These are phyloP conservation scores for Sycobia sp. DNA, from an alignment of 1,140 invertebrate species.

Conservation along the genomic window DNA sequence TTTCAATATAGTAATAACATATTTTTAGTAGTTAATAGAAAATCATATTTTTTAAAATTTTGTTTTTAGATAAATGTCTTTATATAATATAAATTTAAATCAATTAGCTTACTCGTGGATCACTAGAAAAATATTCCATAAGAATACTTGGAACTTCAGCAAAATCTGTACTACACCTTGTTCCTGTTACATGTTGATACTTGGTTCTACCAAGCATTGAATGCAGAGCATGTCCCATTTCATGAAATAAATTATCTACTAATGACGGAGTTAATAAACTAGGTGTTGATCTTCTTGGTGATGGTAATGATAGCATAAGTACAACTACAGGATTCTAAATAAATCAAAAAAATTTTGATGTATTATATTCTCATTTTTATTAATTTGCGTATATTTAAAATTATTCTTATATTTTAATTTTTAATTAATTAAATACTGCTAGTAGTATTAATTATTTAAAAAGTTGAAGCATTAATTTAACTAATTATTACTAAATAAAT, in stretches of 20 bases:
- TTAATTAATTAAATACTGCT: too few relatives aligned
- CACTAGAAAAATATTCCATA: constrained; percentile 97
- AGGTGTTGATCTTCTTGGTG: constrained; percentile 75
- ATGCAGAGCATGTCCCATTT: constrained; percentile 99
- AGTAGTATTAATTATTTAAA: too few relatives aligned
- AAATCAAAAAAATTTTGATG: constrained; percentile 32
- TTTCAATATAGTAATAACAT: too few relatives aligned
- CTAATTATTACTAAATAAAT: too few relatives aligned
- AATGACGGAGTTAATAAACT: constrained; percentile 81
- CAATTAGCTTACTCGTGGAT: constrained; percentile 73
- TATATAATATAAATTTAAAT: background rate
- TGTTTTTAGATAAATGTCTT: too few relatives aligned
- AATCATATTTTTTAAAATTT: too few relatives aligned
- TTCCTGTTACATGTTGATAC: constrained; percentile 97
- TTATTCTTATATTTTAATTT: too few relatives aligned
- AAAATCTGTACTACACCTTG: constrained; percentile 95
- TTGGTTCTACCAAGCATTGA: constrained; percentile 95
- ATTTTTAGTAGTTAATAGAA: constrained; percentile 11
- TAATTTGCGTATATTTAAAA: too few relatives aligned
- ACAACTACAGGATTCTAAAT: constrained; percentile 89
- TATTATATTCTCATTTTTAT: too few relatives aligned
- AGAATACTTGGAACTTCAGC: constrained; percentile 97
- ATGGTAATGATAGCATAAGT: constrained; percentile 85
- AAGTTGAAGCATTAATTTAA: too few relatives aligned
- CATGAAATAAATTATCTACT: constrained; percentile 97